A percentile compares a stretch with the other conserved stretches of the same genome.
phyloP scores from a whole-genome alignment of 2,797 vertebrate species.

The Pipistrellus pipistrellus region DNA sequence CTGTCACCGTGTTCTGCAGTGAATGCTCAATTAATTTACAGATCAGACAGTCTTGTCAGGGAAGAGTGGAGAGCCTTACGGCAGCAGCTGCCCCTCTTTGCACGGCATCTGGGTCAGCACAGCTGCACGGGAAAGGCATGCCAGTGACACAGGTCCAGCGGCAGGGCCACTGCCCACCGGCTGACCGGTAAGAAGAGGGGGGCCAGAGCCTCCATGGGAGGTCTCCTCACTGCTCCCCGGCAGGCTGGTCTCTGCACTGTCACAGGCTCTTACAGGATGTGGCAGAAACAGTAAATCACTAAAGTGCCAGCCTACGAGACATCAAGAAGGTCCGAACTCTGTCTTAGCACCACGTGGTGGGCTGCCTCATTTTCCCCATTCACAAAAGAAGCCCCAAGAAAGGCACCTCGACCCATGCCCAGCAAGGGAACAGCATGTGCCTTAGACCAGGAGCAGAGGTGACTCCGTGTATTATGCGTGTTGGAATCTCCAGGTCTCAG shows the following conservation, averaged over 20 bases:
- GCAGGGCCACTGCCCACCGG: background rate
- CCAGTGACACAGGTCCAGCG: background rate
- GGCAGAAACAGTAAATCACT: background rate
- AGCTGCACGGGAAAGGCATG: background rate
- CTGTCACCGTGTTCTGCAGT: background rate
- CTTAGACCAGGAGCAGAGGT: background rate
- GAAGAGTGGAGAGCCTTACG: background rate
- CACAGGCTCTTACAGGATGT: background rate
- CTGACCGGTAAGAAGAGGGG: background rate
- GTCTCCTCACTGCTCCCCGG: background rate
- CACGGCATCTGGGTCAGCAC: background rate
- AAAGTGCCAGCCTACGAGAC: background rate
- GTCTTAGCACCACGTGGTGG: constrained; percentile 20
- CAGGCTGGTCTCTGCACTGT: constrained; percentile 19
- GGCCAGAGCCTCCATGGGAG: background rate
- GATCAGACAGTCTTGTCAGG: background rate
- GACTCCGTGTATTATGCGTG: background rate
- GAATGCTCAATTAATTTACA: constrained; percentile 11
- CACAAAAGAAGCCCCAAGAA: background rate
- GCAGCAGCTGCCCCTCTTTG: background rate
- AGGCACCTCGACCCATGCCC: background rate
- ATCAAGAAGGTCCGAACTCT: background rate
- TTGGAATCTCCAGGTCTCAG: background rate
- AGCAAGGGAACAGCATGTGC: background rate
- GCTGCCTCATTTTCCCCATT: constrained; percentile 20